Base-by-base conservation (phyloP, 2,797 vertebrate genomes). In the Malacoraja senta region DNA sequence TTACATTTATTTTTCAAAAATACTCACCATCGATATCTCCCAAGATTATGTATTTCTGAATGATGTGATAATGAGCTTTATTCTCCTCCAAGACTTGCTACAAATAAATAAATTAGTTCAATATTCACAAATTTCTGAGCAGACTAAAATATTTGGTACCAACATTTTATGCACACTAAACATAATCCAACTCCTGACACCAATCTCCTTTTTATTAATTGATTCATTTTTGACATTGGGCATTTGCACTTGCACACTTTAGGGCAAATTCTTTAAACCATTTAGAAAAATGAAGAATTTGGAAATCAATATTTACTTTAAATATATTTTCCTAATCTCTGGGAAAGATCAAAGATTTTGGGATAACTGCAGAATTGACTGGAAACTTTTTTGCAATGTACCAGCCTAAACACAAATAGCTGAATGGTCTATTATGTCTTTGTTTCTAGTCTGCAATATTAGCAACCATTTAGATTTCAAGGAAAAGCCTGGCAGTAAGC, bases 41-140 rank as follows among this genome's bases (percentile, higher is more conserved):
- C 80, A 99, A 95, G 95, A 99, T 98, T 95, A 98, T 95, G 94
- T 97, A 98, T 96, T 98, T 99, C 96, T 99, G 98, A 96, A 99
- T 98, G 94, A 98, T 74, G 80, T 99, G 99, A 94, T 98, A 99
- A 95, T 99, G 98, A 91, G 99, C 98, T 94, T 95, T 97, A 84
- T 97, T 98, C 95, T 99, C 98, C 94, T 98, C 98, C 95, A 98
- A 94, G 94, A 99, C 98, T 94, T 97, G 98, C 99, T 99, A 94
- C 83, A 95, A 95, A 94, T 93, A 86, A 94, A 93, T 74, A 81
- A 92, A 72, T 74, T n/a, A 26, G 44, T 92, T 92, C 15, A 74
- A 26, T 10, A 29, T 65, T 32, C 21, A 17, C n/a, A 88, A 78
- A 77, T 65, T 9, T 78, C 24, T 26, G 10, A 78, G 12, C 44